phyloP scores from a whole-genome alignment of 1,140 invertebrate genomes.

The Hypsibius dujardini region DNA sequence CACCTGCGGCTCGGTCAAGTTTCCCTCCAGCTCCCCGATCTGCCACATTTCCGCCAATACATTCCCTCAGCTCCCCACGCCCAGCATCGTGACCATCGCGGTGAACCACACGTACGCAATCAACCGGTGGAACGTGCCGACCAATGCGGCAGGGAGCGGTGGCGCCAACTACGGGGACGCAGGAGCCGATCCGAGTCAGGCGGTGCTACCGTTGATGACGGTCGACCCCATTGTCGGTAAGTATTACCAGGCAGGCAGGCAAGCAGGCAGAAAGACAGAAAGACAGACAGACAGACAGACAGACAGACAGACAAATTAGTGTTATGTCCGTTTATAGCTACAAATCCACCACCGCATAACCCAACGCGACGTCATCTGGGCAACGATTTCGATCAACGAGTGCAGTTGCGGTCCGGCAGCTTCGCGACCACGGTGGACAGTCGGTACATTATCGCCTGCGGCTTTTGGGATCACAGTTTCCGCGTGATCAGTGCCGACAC shows the following conservation, averaged over 20 bases:
- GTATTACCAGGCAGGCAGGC: too few relatives aligned
- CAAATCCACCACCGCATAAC: conserved; percentile 31
- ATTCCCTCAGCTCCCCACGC: conserved; percentile 75
- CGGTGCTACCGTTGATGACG: conserved; percentile 17
- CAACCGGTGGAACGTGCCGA: conserved; percentile 82
- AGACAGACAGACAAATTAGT: too few relatives aligned
- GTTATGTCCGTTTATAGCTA: conserved; percentile 23
- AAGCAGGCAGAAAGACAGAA: too few relatives aligned
- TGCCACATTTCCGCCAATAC: conserved; percentile 94
- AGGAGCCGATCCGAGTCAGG: background rate
- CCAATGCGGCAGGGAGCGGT: conserved; percentile 34
- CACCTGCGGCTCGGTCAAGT: conserved; percentile 95
- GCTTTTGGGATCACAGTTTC: conserved; percentile 99
- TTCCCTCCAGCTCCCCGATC: conserved; percentile 89
- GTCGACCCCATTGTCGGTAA: conserved; percentile 21
- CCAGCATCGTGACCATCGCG: conserved; percentile 86
- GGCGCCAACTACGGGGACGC: conserved; percentile 15
- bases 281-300: too few relatives aligned
- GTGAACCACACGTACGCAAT: conserved; percentile 92
- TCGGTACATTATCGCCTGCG: conserved; percentile 86
- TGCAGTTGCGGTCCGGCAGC: conserved; percentile 75
- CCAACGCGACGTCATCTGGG: conserved; percentile 58
- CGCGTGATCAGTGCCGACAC: conserved; percentile 90
- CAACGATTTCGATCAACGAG: conserved; percentile 85
- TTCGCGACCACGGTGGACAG: conserved; percentile 95